phyloP scores from a whole-genome alignment of 2,113 vertebrate genomes.

The Puntigrus tetrazona region DNA sequence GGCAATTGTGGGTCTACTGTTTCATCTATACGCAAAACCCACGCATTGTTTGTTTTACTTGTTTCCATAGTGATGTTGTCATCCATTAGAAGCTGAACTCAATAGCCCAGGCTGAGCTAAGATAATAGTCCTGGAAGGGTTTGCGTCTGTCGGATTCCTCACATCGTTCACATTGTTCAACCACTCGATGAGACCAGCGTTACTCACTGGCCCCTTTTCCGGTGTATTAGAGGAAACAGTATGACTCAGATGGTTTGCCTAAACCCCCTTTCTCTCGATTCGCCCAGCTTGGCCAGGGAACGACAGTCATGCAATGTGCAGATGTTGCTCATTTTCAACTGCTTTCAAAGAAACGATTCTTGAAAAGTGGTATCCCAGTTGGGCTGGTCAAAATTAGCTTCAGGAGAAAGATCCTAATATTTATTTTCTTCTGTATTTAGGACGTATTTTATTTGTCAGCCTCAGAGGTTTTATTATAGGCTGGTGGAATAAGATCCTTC shows the following conservation, averaged over 20 bases:
- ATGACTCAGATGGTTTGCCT: constrained; percentile 31
- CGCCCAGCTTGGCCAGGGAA: not conserved
- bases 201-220: constrained; percentile 44
- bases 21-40: constrained; percentile 74
- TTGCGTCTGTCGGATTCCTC: constrained; percentile 38
- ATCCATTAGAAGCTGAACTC: constrained; percentile 68
- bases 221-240: constrained; percentile 25
- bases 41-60: constrained; percentile 78
- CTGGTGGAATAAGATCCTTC: not conserved
- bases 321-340: constrained; percentile 12
- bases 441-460: not conserved
- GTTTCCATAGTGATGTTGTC: constrained; percentile 73
- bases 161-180: constrained; percentile 29
- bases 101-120: constrained; percentile 56
- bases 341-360: not conserved
- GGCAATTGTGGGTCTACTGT: constrained; percentile 70
- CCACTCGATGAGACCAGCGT: not conserved
- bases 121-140: constrained; percentile 51
- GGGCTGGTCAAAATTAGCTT: not conserved
- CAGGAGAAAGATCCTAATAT: not conserved
- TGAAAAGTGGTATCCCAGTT: constrained; percentile 16
- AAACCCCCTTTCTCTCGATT: not conserved
- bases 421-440: not conserved
- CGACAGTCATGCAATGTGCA: constrained; percentile 8
- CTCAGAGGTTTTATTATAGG: constrained; percentile 7